Evolutionary conservation across 2,113 vertebrate species (phyloP).

Genomic region (Megaleporinus macrocephalus): DNA sequence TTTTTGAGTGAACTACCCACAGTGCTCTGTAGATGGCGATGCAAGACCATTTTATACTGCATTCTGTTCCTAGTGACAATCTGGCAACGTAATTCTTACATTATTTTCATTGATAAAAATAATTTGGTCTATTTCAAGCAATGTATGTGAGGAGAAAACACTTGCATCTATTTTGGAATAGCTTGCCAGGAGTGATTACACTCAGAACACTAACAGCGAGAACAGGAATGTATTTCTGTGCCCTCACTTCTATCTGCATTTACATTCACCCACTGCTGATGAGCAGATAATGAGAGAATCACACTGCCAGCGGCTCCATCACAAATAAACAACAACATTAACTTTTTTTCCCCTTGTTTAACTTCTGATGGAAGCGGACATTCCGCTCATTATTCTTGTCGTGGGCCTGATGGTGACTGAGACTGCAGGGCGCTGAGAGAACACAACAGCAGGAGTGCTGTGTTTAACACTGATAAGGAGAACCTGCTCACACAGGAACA

Average conservation of each 20-base stretch:
- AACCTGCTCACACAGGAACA: slow-evolving; percentile 41
- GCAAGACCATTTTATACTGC: not conserved
- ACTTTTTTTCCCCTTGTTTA: not conserved
- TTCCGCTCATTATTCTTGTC: slow-evolving; percentile 60
- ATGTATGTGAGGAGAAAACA: not conserved
- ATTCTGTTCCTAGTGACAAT: not conserved
- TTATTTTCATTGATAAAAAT: not conserved
- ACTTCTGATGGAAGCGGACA: not conserved
- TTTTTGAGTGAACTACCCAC: not conserved
- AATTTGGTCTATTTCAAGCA: not conserved
- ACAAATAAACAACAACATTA: not conserved
- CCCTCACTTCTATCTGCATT: not conserved
- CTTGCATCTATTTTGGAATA: slow-evolving; percentile 1
- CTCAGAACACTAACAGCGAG: slow-evolving; percentile 1
- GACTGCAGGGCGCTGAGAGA: slow-evolving; percentile 35
- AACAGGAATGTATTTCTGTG: not conserved
- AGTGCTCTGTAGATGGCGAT: slow-evolving; percentile 38
- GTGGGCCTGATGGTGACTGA: slow-evolving; percentile 42
- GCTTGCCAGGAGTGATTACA: not conserved
- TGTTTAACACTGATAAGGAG: slow-evolving; percentile 59
- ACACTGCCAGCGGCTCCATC: not conserved
- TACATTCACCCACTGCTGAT: not conserved
- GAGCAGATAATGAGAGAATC: not conserved
- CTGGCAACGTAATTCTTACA: not conserved
- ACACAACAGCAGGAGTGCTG: slow-evolving; percentile 53